Evolutionary conservation across 2,797 vertebrate species (phyloP).

Genomic region (Syndactyla subalaris): DNA sequence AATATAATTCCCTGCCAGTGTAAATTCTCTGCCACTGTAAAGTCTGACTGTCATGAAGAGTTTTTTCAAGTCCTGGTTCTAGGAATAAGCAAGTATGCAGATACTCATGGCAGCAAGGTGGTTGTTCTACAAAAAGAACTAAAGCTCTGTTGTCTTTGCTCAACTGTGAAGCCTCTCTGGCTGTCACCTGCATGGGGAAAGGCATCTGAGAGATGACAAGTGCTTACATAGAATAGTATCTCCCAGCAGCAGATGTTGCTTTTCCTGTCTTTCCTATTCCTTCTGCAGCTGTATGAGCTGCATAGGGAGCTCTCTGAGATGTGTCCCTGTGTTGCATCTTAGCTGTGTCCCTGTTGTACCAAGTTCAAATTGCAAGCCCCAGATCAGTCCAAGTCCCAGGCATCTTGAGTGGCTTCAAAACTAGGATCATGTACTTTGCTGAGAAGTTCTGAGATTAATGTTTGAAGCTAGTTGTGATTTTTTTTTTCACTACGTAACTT

Average conservation of each 20-base stretch:
- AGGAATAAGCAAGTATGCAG: not conserved
- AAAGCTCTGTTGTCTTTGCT: not conserved
- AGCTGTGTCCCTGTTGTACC: not conserved
- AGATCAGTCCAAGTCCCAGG: not conserved
- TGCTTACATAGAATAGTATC: not conserved
- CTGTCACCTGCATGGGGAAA: not conserved
- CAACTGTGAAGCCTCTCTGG: not conserved
- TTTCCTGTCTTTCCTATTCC: not conserved
- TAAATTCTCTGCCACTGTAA: not conserved
- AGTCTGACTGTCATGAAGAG: not conserved
- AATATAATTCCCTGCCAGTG: not conserved
- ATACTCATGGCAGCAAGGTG: not conserved
- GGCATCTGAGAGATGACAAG: not conserved
- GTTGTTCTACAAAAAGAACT: not conserved
- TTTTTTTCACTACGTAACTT: not conserved
- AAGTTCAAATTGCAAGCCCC: not conserved
- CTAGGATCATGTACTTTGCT: not conserved
- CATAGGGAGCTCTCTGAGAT: not conserved
- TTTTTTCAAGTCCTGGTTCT: not conserved
- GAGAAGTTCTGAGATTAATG: not conserved
- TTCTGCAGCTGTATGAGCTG: not conserved
- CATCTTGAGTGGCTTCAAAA: not conserved
- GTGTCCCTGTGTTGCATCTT: not conserved
- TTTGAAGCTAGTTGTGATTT: not conserved
- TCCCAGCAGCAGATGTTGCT: not conserved